Conservation (phyloP, 1,140 invertebrate species). For the Bombus waltoni region DNA sequence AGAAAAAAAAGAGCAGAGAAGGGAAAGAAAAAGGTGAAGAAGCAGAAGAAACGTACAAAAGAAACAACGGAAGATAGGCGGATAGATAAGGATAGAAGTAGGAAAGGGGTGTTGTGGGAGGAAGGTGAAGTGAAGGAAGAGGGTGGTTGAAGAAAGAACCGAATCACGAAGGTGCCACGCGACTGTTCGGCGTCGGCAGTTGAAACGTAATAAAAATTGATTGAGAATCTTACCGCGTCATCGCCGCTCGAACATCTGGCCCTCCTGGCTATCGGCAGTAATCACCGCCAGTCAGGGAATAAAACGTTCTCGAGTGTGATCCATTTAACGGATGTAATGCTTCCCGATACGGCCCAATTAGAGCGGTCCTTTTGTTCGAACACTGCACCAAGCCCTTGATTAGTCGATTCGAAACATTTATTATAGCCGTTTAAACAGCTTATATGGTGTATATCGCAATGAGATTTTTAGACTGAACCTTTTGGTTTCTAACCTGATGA, state of each 20-base stretch:
- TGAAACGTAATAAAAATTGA: conserved; percentile 70
- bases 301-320: conserved; percentile 63
- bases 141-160: conserved; percentile 12
- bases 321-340: conserved; percentile 65
- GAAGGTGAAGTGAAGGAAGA: conserved; percentile 12
- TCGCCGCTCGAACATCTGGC: conserved; percentile 71
- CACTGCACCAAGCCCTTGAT: conserved; percentile 18
- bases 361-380: conserved; percentile 22
- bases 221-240: conserved; percentile 67
- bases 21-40: conserved; percentile 6
- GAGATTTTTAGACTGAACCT: not conserved
- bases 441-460: not conserved
- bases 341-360: conserved; percentile 63
- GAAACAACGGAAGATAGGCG: conserved; percentile 47
- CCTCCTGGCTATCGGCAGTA: conserved; percentile 71
- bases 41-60: not conserved
- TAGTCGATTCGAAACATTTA: conserved; percentile 42
- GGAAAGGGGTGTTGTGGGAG: conserved; percentile 45
- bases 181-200: conserved; percentile 53
- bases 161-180: conserved; percentile 67
- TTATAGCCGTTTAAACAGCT: not conserved
- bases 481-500: not conserved
- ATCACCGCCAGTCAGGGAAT: conserved; percentile 68
- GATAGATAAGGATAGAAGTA: conserved; percentile 55
- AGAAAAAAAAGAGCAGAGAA: not conserved